These are phyloP conservation scores for Dryoscopus gambensis DNA, from an alignment of 2,113 vertebrate species.

Conservation along the genomic window DNA sequence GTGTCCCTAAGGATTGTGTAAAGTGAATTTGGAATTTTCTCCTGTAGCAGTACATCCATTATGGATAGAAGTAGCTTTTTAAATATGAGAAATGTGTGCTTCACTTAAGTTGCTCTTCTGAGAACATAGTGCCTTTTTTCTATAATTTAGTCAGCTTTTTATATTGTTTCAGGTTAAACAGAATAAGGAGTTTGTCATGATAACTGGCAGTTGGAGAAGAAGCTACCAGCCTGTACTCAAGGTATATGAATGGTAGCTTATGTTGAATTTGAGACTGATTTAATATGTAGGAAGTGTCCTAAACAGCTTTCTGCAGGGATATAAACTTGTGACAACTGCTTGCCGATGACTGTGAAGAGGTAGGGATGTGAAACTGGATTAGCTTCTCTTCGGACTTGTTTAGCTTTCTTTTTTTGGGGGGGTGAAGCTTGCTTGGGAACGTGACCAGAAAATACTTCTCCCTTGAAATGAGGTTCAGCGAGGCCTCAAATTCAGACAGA, in stretches of 20 bases:
- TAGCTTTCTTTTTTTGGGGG: not conserved
- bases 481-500: not conserved
- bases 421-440: not conserved
- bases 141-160: not conserved
- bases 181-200: not conserved
- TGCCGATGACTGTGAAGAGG: not conserved
- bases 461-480: not conserved
- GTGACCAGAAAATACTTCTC: not conserved
- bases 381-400: not conserved
- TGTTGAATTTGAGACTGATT: not conserved
- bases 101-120: not conserved
- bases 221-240: not conserved
- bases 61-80: not conserved
- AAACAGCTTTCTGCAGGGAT: not conserved
- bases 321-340: not conserved
- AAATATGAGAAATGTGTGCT: not conserved
- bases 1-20: not conserved
- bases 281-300: not conserved
- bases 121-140: not conserved
- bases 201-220: not conserved
- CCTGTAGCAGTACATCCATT: not conserved
- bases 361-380: not conserved
- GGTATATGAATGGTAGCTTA: not conserved
- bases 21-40: not conserved
- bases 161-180: not conserved